phyloP scores from a whole-genome alignment of 2,888 invertebrate species.

The Rotaria sp. region DNA sequence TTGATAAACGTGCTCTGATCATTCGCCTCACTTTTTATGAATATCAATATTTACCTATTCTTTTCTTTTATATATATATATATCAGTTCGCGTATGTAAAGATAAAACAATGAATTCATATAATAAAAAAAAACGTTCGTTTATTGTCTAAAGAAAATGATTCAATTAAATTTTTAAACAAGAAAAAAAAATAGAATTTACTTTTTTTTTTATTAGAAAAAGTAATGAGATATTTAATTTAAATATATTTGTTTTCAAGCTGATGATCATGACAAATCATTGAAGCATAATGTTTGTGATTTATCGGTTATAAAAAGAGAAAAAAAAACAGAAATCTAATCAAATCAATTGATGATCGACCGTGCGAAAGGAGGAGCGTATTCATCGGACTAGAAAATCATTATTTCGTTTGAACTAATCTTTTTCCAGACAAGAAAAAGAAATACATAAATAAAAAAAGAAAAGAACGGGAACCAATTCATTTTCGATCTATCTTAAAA shows the following conservation, averaged over 20 bases:
- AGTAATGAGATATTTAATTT: background rate
- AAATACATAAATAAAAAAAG: no score
- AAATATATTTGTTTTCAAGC: background rate
- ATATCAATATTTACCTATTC: constrained; percentile 20
- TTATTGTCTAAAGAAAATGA: background rate
- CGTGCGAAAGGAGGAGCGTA: constrained; percentile 19
- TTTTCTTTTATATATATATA: background rate
- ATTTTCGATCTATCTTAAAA: constrained; percentile 7
- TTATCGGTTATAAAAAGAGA: constrained; percentile 4
- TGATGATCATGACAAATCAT: background rate
- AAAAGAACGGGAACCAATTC: background rate
- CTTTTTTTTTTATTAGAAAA: no score
- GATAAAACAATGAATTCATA: background rate
- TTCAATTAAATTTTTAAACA: background rate
- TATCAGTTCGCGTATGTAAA: background rate
- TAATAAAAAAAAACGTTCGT: background rate
- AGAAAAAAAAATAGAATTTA: background rate
- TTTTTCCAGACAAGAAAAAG: background rate
- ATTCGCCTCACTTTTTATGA: background rate
- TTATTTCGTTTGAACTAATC: background rate
- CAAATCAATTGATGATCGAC: constrained; percentile 22
- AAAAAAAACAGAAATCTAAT: constrained; percentile 8
- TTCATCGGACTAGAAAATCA: constrained; percentile 13
- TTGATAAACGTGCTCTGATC: constrained; percentile 19
- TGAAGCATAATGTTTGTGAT: constrained; percentile 14